Percentiles rank a stretch among this genome's conserved stretches.
phyloP scores from a whole-genome alignment of 2,113 vertebrate genomes.

The Leptobrachium ailaonicum region DNA sequence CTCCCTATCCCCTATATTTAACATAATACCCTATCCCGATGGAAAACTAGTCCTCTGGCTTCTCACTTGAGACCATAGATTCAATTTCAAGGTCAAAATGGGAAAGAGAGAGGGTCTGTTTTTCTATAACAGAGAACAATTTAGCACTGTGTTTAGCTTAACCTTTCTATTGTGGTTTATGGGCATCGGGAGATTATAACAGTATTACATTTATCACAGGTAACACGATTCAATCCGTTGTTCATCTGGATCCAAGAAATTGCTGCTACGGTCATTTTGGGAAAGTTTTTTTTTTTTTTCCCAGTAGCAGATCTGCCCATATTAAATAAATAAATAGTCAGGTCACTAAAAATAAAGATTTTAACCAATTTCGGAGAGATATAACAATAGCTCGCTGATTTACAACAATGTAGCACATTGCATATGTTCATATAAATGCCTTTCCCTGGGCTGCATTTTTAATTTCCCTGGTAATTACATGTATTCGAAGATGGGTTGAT shows the following conservation, averaged over 20 bases:
- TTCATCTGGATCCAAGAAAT: not conserved
- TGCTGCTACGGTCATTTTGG: not conserved
- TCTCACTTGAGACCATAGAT: not conserved
- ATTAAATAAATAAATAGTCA: too few relatives aligned
- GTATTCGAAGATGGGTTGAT: too few relatives aligned
- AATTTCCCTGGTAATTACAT: too few relatives aligned
- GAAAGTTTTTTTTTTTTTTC: not conserved
- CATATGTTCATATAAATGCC: too few relatives aligned
- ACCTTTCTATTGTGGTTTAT: not conserved
- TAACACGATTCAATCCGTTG: not conserved
- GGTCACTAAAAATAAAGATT: too few relatives aligned
- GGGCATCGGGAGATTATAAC: not conserved
- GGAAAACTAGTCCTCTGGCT: too few relatives aligned
- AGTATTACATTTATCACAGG: not conserved
- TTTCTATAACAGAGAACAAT: not conserved
- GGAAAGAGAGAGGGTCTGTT: not conserved
- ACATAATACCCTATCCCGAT: too few relatives aligned
- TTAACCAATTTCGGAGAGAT: too few relatives aligned
- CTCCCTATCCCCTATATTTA: too few relatives aligned
- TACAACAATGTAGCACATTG: too few relatives aligned
- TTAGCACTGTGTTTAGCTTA: not conserved
- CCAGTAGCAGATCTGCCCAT: not conserved
- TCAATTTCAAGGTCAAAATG: not conserved
- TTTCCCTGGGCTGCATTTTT: too few relatives aligned
- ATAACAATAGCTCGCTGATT: too few relatives aligned